Conservation (phyloP, 64 coral and sea anemone species). For the Anthopleura sola region DNA sequence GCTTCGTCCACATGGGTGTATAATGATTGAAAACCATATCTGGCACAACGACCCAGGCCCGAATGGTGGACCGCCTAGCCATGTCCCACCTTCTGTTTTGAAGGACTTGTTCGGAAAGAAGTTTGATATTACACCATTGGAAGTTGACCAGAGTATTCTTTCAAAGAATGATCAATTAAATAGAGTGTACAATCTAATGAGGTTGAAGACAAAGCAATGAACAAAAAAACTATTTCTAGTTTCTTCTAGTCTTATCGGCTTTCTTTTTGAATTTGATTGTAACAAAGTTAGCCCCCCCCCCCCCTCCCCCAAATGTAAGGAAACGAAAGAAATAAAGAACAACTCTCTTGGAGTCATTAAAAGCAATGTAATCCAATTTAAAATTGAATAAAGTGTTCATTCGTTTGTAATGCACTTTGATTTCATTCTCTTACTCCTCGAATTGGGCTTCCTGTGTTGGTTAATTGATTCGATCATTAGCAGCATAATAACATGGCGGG, state of each 20-base stretch:
- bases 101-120: constrained; percentile 45
- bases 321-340: no score
- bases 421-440: neutral
- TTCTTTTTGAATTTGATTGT: neutral
- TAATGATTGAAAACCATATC: constrained; percentile 32
- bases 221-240: neutral
- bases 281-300: no score
- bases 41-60: constrained; percentile 16
- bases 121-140: constrained; percentile 30
- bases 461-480: neutral
- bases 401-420: neutral
- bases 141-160: neutral
- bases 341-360: no score
- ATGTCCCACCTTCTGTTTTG: constrained; percentile 11
- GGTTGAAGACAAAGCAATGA: neutral
- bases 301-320: no score
- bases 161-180: neutral
- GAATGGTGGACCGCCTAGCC: neutral
- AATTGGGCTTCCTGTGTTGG: neutral
- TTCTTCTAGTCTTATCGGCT: neutral
- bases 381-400: no score
- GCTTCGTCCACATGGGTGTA: constrained; percentile 11
- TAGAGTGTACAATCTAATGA: neutral
- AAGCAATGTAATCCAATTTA: no score
- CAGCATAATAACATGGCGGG: neutral